Percentiles rank a stretch among this genome's conserved stretches.
These are phyloP conservation scores for Eurystomus gularis DNA, from an alignment of 2,113 vertebrate genomes.

Conservation along the genomic window DNA sequence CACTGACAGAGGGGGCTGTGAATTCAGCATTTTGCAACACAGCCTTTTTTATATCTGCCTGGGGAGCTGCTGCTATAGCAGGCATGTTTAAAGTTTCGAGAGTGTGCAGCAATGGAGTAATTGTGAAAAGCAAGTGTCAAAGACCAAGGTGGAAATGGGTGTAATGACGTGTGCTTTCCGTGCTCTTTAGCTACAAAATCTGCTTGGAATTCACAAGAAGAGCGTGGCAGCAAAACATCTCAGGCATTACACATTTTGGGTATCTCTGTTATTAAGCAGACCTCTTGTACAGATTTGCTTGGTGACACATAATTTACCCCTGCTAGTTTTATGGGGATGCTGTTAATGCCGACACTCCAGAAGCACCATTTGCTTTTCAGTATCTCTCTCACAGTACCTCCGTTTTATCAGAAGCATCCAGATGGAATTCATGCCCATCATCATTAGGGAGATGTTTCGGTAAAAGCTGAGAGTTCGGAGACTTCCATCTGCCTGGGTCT, in stretches of 20 bases:
- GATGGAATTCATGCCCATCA: not conserved
- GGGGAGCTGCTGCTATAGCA: not conserved
- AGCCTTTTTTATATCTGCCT: not conserved
- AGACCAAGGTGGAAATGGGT: not conserved
- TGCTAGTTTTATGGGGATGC: not conserved
- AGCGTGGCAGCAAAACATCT: not conserved
- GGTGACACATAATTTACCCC: not conserved
- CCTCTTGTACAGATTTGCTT: not conserved
- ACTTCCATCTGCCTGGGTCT: not conserved
- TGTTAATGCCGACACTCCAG: not conserved
- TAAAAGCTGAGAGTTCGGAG: not conserved
- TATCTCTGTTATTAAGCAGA: not conserved
- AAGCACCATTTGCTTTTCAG: not conserved
- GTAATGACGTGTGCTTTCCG: not conserved
- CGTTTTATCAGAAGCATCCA: not conserved
- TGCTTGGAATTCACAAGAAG: not conserved
- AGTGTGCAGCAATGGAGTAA: not conserved
- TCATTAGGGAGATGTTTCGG: not conserved
- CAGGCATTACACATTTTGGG: fast-evolving
- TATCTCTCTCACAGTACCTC: not conserved
- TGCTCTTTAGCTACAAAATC: not conserved
- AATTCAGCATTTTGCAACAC: not conserved
- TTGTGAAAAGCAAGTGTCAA: not conserved
- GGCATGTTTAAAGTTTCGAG: not conserved
- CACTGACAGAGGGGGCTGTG: not conserved